Percentiles rank a stretch among this genome's conserved stretches.
phyloP scores from a whole-genome alignment of 2,888 invertebrate species.

The Synanthedon formicaeformis region DNA sequence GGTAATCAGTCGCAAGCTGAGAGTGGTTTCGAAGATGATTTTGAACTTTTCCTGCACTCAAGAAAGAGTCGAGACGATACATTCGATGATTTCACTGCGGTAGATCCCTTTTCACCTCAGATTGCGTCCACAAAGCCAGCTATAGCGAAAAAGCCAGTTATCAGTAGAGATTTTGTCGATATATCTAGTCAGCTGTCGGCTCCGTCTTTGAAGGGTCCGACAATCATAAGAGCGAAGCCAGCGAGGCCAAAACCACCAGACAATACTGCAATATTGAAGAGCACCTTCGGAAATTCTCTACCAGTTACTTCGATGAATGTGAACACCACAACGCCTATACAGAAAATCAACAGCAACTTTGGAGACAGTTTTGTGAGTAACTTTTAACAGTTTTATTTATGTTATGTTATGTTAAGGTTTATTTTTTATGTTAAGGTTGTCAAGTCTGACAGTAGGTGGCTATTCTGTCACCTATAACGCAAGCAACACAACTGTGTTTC shows the following conservation, averaged over 20 bases:
- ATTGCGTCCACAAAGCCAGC: constrained; percentile 35
- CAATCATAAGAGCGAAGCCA: constrained; percentile 80
- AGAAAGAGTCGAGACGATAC: constrained; percentile 53
- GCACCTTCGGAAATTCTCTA: constrained; percentile 39
- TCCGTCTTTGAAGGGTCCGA: constrained; percentile 72
- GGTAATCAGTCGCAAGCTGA: constrained; percentile 79
- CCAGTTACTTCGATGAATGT: constrained; percentile 46
- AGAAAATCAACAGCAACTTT: constrained; percentile 45
- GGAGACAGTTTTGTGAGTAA: constrained; percentile 52
- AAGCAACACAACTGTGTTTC: too few relatives aligned
- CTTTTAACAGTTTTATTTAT: too few relatives aligned
- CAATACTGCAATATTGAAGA: constrained; percentile 51
- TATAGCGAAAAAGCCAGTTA: constrained; percentile 60
- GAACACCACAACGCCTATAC: constrained; percentile 55
- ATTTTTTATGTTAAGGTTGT: neutral
- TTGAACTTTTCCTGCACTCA: constrained; percentile 73
- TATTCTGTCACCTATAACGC: too few relatives aligned
- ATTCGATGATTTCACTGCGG: constrained; percentile 63
- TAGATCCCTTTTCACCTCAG: constrained; percentile 71
- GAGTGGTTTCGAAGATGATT: constrained; percentile 88
- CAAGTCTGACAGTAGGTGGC: too few relatives aligned
- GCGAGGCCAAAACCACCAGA: constrained; percentile 69
- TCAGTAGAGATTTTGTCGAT: constrained; percentile 77
- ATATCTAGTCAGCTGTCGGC: constrained; percentile 56
- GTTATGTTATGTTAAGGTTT: too few relatives aligned